These are phyloP conservation scores for Tyria jacobaeae DNA, from an alignment of 2,888 invertebrate genomes.

Conservation along the genomic window DNA sequence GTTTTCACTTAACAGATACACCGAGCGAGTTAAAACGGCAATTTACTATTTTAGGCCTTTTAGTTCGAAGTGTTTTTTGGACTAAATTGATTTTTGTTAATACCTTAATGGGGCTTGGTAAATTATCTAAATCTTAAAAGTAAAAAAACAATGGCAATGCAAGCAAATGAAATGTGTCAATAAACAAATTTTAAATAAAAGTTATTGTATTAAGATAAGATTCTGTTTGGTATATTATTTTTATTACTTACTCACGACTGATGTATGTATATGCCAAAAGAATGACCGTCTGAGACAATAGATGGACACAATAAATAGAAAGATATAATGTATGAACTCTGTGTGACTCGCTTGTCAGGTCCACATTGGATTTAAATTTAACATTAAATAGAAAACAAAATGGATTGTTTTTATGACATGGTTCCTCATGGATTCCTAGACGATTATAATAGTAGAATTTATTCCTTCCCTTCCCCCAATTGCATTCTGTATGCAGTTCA, in stretches of 20 bases:
- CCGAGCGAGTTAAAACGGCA: constrained; percentile 28
- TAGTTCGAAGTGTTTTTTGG: constrained; percentile 12
- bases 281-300: too few species aligned
- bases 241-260: too few species aligned
- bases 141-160: neutral
- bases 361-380: too few species aligned
- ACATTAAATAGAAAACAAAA: too few species aligned
- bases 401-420: too few species aligned
- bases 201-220: neutral
- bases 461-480: neutral
- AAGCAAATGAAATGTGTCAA: neutral
- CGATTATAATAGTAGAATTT: neutral
- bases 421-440: too few species aligned
- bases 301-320: too few species aligned
- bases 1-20: constrained; percentile 54
- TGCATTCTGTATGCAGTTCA: neutral
- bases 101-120: neutral
- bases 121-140: neutral
- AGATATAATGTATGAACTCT: too few species aligned
- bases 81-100: constrained; percentile 7
- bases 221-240: too few species aligned
- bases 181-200: neutral
- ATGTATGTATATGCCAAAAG: too few species aligned
- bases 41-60: constrained; percentile 31
- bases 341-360: too few species aligned